phyloP scores from a whole-genome alignment of 1,140 invertebrate genomes.

The Drosophila pruinosa region DNA sequence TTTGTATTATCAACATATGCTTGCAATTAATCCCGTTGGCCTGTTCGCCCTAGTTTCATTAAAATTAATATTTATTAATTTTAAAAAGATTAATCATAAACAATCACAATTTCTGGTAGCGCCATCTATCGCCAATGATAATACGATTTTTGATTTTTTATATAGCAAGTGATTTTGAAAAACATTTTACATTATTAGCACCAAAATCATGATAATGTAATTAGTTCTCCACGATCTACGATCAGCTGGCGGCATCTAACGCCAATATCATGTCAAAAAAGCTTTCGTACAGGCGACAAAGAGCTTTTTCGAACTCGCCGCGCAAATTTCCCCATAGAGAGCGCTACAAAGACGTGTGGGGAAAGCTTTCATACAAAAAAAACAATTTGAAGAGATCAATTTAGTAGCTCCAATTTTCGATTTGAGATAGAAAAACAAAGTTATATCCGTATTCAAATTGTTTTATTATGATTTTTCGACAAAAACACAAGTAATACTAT shows the following conservation, averaged over 20 bases:
- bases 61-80: background rate
- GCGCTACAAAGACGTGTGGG: conserved; percentile 11
- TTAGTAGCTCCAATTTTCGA: background rate
- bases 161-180: too few species aligned
- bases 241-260: conserved; percentile 55
- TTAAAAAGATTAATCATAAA: background rate
- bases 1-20: conserved; percentile 16
- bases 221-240: background rate
- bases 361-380: conserved; percentile 14
- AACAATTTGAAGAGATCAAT: background rate
- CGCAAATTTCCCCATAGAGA: conserved; percentile 18
- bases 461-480: conserved; percentile 70
- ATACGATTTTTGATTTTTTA: too few species aligned
- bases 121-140: background rate
- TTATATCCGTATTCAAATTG: conserved; percentile 41
- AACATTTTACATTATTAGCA: too few species aligned
- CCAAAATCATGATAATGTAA: background rate
- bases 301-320: conserved; percentile 50
- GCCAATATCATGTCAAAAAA: conserved; percentile 7
- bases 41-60: background rate
- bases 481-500: conserved; percentile 81
- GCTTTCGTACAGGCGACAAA: conserved; percentile 37
- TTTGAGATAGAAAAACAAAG: background rate
- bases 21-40: background rate
- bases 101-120: background rate